Evolutionary conservation across 2,888 invertebrate species (phyloP).

Genomic region (Camptogramma bilineatum): DNA sequence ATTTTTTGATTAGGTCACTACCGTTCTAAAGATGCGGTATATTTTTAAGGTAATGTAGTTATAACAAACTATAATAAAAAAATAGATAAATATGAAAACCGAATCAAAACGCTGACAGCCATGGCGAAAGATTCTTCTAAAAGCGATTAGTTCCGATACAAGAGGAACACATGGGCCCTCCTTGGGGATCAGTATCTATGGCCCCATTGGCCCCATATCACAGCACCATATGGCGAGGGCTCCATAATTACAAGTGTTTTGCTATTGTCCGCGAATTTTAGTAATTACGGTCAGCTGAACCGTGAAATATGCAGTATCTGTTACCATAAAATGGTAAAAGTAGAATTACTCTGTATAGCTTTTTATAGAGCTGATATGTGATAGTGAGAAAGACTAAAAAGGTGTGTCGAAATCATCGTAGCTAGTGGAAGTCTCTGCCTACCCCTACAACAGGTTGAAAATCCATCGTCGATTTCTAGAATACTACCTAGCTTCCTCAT

Average conservation of each 20-base stretch:
- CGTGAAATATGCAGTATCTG: slow-evolving; percentile 67
- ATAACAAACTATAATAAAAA: too few relatives aligned
- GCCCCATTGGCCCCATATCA: slow-evolving; percentile 41
- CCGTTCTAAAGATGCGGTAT: too few relatives aligned
- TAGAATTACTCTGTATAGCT: too few relatives aligned
- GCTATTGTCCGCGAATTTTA: slow-evolving; percentile 56
- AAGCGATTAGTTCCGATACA: slow-evolving; percentile 78
- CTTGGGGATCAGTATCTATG: slow-evolving; percentile 39
- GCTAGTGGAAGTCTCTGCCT: too few relatives aligned
- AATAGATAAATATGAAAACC: slow-evolving; percentile 18
- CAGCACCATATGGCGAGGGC: slow-evolving; percentile 80
- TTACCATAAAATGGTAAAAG: neutral
- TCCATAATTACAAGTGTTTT: slow-evolving; percentile 71
- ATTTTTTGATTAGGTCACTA: too few relatives aligned
- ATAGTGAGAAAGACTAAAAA: too few relatives aligned
- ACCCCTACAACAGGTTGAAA: too few relatives aligned
- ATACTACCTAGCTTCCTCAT: too few relatives aligned
- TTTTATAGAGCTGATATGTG: too few relatives aligned
- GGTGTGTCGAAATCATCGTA: too few relatives aligned
- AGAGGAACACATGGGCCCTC: slow-evolving; percentile 67
- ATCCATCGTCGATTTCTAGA: too few relatives aligned
- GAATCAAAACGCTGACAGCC: slow-evolving; percentile 50
- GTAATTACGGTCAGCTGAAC: slow-evolving; percentile 64
- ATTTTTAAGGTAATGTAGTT: too few relatives aligned
- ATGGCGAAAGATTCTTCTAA: slow-evolving; percentile 54